Evolutionary conservation across 2,797 vertebrate species (phyloP), one percentile per base, ranked within the genome.

Genomic region (Potorous gilbertii): DNA sequence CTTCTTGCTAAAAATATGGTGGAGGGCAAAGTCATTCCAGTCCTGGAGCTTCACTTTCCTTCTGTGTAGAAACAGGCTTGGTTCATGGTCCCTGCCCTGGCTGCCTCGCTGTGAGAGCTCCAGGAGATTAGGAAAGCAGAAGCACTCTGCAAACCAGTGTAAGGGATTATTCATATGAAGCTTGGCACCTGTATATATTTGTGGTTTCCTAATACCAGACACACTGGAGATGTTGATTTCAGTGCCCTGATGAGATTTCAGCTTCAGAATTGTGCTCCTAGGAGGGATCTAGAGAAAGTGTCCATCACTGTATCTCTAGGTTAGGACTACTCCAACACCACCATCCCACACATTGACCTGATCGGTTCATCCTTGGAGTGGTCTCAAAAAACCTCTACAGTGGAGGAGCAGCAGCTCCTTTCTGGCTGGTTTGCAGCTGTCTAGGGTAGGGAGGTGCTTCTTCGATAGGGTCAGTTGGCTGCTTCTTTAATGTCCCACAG

Each of bases 281-380:
- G 91, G 92, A 59, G 87, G 54, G 34, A 94, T 66, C 54, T 92
- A 56, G 54, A 55, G 62, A 91, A 2, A n/a, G 89, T 56, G 91
- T 74, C 24, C 40, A 91, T 91, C 24, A 2, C 18, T 46, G 95
- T 28, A 66, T 91, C 40, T 93, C 94, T 96, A 59, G 92, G 29
- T 54, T 54, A 74, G 55, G 66, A 46, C n/a, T 81, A 18, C 40
- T 87, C 40, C 1, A 10, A 11, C 21, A 27, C 74, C 16, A 34
- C 74, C n/a, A 34, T 50, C 21, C 9, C 21, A 50, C 40, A 46
- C 11, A 12, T 6, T 4, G 3, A 50, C 10, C n/a, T 40, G 18
- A 10, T 21, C 46, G 40, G 50, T n/a, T 21, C 9, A 27, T 87
- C 74, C n/a, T 50, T 27, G 21, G 40, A 50, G 74, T 50, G 40